phyloP scores from a whole-genome alignment of 2,888 invertebrate species.

The Tipula vernalis region DNA sequence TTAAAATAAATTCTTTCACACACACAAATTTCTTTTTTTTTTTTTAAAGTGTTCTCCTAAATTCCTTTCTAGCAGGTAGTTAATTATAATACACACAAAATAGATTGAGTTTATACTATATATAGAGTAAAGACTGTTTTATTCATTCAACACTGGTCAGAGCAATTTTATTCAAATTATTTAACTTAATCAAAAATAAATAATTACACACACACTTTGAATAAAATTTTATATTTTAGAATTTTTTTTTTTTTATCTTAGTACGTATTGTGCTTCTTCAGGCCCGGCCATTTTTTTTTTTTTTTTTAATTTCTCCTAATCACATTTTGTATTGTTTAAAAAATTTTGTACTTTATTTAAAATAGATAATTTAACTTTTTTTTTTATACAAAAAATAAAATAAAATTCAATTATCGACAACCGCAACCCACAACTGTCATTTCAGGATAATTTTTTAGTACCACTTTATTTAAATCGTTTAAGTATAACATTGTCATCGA shows the following conservation, averaged over 20 bases:
- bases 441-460: conserved; percentile 96
- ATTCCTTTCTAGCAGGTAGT: not conserved
- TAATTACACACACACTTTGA: not conserved
- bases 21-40: not conserved
- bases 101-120: not conserved
- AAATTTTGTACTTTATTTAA: not conserved
- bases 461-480: conserved; percentile 88
- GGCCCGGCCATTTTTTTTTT: conserved; percentile 9
- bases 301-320: not conserved
- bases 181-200: not conserved
- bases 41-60: not conserved
- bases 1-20: not conserved
- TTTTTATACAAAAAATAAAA: not conserved
- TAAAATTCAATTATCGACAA: conserved; percentile 59
- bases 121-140: not conserved
- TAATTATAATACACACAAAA: not conserved
- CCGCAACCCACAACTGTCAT: conserved; percentile 98
- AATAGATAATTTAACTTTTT: not conserved
- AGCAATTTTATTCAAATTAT: not conserved
- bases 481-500: conserved; percentile 94
- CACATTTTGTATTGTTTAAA: not conserved
- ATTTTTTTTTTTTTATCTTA: not conserved
- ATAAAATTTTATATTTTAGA: not conserved
- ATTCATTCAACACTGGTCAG: not conserved
- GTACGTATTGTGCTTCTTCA: conserved; percentile 6